A percentile compares a stretch with the other conserved stretches of the same genome.
Conservation (phyloP, 2,888 invertebrate genomes). For the Myopa testacea region DNA sequence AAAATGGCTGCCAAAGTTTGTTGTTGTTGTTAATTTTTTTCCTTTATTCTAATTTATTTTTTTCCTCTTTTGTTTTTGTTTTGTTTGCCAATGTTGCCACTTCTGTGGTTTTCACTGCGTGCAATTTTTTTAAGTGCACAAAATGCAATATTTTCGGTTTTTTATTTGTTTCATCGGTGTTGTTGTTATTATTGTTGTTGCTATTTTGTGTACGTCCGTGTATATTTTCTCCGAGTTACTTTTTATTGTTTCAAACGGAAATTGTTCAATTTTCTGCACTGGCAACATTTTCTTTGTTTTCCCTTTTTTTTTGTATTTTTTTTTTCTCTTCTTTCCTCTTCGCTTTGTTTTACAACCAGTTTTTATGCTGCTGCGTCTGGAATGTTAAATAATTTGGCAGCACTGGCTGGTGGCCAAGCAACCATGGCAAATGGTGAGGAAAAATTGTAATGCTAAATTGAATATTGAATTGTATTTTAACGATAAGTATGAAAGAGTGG, state of each 20-base stretch:
- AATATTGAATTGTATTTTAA: background rate
- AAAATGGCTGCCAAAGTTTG: background rate
- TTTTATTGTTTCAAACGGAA: conserved; percentile 44
- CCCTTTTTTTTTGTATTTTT: conserved; percentile 12
- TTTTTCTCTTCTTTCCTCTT: background rate
- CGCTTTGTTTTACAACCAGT: background rate
- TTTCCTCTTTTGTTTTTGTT: background rate
- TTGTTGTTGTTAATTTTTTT: background rate
- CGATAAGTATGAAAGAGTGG: background rate
- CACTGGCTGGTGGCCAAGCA: conserved; percentile 22
- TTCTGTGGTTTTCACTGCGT: conserved; percentile 17
- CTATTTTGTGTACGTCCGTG: background rate
- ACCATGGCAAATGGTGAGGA: conserved; percentile 26
- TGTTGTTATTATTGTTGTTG: background rate
- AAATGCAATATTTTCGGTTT: background rate
- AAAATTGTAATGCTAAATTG: conserved; percentile 24
- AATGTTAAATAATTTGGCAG: conserved; percentile 14
- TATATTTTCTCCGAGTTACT: background rate
- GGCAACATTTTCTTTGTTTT: conserved; percentile 45
- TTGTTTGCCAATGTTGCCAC: conserved; percentile 10
- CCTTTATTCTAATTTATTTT: background rate
- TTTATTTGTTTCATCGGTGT: background rate
- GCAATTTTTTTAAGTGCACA: background rate
- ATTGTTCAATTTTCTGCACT: conserved; percentile 51
- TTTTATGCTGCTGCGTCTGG: background rate